Conservation (phyloP, 2,113 vertebrate genomes). For the Amphilophus citrinellus region DNA sequence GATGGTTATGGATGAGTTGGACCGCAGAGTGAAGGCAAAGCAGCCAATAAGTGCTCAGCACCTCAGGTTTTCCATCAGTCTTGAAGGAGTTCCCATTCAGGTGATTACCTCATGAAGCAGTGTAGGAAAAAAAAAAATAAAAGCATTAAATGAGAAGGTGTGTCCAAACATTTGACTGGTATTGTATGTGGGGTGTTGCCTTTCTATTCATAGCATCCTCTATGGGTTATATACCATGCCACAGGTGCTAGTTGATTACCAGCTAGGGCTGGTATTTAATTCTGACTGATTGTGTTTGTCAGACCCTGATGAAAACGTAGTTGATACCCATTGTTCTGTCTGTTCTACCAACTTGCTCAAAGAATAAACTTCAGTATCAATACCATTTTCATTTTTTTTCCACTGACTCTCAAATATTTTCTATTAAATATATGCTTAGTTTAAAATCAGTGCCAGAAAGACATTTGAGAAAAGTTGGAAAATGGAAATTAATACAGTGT, state of each 20-base stretch:
- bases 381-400: rapidly evolving
- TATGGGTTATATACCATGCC: not conserved
- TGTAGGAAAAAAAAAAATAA: too few relatives aligned
- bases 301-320: not conserved
- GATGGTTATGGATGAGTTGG: too few relatives aligned
- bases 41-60: too few relatives aligned
- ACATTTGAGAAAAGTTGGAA: not conserved
- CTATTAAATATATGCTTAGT: not conserved
- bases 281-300: not conserved
- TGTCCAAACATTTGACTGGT: too few relatives aligned
- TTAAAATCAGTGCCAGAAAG: not conserved
- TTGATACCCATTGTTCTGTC: not conserved
- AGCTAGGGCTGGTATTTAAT: not conserved
- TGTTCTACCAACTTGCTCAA: not conserved
- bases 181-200: not conserved
- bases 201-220: not conserved
- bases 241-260: too few relatives aligned
- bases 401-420: too few relatives aligned
- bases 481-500: not conserved
- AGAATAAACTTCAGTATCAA: not conserved
- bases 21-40: too few relatives aligned
- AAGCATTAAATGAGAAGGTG: too few relatives aligned
- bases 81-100: too few relatives aligned
- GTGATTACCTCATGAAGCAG: too few relatives aligned
- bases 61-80: too few relatives aligned